Conservation (phyloP, 2,797 vertebrate genomes). For the Ctenopoma multispine region DNA sequence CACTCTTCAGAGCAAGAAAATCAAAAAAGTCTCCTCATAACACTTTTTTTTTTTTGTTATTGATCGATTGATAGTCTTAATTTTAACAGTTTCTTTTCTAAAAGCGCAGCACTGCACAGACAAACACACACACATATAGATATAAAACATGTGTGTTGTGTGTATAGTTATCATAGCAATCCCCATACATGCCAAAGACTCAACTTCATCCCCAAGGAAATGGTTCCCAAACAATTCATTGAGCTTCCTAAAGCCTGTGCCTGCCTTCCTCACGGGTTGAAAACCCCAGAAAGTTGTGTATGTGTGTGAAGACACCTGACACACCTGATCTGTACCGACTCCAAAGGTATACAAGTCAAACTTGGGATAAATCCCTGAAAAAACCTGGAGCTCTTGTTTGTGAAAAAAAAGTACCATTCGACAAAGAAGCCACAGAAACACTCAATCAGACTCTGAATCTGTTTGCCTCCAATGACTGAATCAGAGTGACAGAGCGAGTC, state of each 20-base stretch:
- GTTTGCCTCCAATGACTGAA: slow-evolving; percentile 34
- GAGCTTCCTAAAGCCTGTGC: slow-evolving; percentile 79
- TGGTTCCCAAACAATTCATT: slow-evolving; percentile 66
- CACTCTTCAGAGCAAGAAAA: slow-evolving; percentile 48
- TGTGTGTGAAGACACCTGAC: background rate
- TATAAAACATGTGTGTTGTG: slow-evolving; percentile 58
- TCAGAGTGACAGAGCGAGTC: slow-evolving; percentile 21
- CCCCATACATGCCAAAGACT: slow-evolving; percentile 94
- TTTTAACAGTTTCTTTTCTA: slow-evolving; percentile 22
- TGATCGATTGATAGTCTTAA: slow-evolving; percentile 42
- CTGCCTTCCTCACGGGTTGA: slow-evolving; percentile 67
- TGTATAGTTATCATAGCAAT: slow-evolving; percentile 56
- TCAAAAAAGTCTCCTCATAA: slow-evolving; percentile 37
- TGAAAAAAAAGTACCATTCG: slow-evolving; percentile 25
- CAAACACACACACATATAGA: slow-evolving; percentile 39
- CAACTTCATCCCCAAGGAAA: slow-evolving; percentile 54
- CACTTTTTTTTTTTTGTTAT: slow-evolving; percentile 35
- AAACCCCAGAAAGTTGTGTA: slow-evolving; percentile 36
- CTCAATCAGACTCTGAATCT: slow-evolving; percentile 52
- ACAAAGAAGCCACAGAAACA: slow-evolving; percentile 53
- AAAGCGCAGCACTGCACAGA: slow-evolving; percentile 38
- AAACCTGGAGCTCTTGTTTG: slow-evolving; percentile 58
- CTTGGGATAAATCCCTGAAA: slow-evolving; percentile 34
- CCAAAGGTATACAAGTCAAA: slow-evolving; percentile 24
- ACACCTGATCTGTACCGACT: slow-evolving; percentile 22